Evolutionary conservation across 2,888 invertebrate species (phyloP).

Genomic region (Branchellion lobata): DNA sequence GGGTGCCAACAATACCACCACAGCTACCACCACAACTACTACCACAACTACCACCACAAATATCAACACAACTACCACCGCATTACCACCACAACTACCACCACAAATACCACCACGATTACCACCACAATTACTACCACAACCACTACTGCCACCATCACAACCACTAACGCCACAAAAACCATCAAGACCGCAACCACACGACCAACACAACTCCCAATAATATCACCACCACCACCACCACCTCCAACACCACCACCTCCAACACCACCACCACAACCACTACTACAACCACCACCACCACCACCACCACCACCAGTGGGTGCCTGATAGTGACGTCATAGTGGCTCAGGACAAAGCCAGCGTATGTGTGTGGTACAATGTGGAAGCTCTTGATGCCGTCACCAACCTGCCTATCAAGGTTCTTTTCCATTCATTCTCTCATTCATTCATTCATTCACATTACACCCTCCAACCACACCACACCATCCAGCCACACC

Average conservation of each 20-base stretch:
- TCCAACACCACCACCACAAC: conserved; percentile 60
- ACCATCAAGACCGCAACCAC: neutral
- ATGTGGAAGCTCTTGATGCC: conserved; percentile 82
- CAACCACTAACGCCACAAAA: conserved; percentile 61
- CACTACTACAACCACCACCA: conserved; percentile 60
- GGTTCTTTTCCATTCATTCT: conserved; percentile 53
- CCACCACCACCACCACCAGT: conserved; percentile 67
- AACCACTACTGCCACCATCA: conserved; percentile 60
- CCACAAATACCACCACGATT: neutral
- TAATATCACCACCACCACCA: neutral
- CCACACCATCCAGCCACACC: too few species aligned
- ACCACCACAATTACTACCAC: conserved; percentile 60
- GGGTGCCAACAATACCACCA: neutral
- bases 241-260: neutral
- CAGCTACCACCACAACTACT: neutral
- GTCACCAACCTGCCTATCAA: conserved; percentile 76
- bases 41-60: neutral
- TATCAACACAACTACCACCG: neutral
- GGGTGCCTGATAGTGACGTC: conserved; percentile 92
- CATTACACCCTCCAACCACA: too few species aligned
- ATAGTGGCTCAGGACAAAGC: conserved; percentile 90
- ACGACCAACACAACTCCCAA: neutral
- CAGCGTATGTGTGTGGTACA: conserved; percentile 91
- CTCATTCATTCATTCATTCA: too few species aligned
- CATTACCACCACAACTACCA: neutral